A percentile compares a stretch with the other conserved stretches of the same genome.
Conservation (phyloP, 1,140 invertebrate species). For the Pseudomyrmex pallidus region DNA sequence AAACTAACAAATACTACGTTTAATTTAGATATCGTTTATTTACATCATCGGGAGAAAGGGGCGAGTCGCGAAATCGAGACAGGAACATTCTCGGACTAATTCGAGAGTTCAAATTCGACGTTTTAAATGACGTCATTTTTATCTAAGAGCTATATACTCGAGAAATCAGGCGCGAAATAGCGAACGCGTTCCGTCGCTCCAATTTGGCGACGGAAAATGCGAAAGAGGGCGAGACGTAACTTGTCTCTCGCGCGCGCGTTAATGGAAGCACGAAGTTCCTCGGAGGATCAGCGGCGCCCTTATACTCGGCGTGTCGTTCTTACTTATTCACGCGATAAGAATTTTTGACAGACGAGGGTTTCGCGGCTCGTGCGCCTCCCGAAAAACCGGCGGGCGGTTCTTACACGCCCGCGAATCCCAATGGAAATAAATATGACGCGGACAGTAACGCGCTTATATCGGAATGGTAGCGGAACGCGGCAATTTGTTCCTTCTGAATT, state of each 20-base stretch:
- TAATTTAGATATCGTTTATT: too few relatives aligned
- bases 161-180: conserved; percentile 42
- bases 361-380: not conserved
- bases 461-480: conserved; percentile 57
- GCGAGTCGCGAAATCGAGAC: too few relatives aligned
- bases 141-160: not conserved
- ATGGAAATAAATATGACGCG: conserved; percentile 65
- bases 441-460: conserved; percentile 65
- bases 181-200: conserved; percentile 19
- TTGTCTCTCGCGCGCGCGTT: conserved; percentile 29
- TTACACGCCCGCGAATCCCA: conserved; percentile 47
- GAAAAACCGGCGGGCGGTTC: not conserved
- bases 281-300: conserved; percentile 16
- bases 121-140: conserved; percentile 3
- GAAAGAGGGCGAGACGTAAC: conserved; percentile 22
- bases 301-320: conserved; percentile 51
- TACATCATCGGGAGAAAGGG: too few relatives aligned
- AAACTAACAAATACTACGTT: too few relatives aligned
- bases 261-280: conserved; percentile 51
- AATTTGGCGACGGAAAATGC: conserved; percentile 37
- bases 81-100: not conserved
- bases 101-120: not conserved
- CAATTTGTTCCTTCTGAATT: conserved; percentile 68
- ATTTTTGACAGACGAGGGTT: conserved; percentile 70
- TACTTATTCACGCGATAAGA: conserved; percentile 68